phyloP scores from a whole-genome alignment of 2,888 invertebrate species.

The Andrena marginata region DNA sequence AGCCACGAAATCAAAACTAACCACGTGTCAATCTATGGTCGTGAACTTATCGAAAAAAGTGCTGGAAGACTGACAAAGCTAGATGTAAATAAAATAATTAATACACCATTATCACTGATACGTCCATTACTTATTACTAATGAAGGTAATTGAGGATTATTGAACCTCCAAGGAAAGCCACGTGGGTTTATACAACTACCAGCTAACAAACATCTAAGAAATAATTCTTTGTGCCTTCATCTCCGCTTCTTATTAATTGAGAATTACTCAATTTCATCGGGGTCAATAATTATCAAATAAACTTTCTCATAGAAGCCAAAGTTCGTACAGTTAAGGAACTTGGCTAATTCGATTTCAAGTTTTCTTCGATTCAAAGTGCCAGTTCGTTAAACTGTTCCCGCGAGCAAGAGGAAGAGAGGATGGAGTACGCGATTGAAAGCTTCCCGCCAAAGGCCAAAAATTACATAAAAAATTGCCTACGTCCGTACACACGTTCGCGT shows the following conservation, averaged over 20 bases:
- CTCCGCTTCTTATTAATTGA: neutral
- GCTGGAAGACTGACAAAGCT: neutral
- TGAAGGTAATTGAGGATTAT: neutral
- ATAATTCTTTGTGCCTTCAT: neutral
- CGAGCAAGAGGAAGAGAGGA: neutral
- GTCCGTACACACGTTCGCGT: neutral
- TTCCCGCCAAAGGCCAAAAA: neutral
- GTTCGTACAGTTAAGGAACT: neutral
- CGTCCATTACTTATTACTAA: neutral
- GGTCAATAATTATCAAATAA: neutral
- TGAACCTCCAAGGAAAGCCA: no score
- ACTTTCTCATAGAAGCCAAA: neutral
- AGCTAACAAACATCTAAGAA: neutral
- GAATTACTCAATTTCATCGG: neutral
- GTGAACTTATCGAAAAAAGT: neutral
- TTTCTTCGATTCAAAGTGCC: neutral
- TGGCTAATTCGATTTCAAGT: neutral
- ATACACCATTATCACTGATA: neutral
- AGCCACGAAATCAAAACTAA: constrained; percentile 16
- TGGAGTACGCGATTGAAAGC: neutral
- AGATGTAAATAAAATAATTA: constrained; percentile 8
- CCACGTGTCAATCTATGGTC: neutral
- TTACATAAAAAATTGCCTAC: neutral
- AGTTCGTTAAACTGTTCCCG: neutral
- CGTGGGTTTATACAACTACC: no score